Conservation (phyloP, 2,888 invertebrate species). For the Philaethria dido region DNA sequence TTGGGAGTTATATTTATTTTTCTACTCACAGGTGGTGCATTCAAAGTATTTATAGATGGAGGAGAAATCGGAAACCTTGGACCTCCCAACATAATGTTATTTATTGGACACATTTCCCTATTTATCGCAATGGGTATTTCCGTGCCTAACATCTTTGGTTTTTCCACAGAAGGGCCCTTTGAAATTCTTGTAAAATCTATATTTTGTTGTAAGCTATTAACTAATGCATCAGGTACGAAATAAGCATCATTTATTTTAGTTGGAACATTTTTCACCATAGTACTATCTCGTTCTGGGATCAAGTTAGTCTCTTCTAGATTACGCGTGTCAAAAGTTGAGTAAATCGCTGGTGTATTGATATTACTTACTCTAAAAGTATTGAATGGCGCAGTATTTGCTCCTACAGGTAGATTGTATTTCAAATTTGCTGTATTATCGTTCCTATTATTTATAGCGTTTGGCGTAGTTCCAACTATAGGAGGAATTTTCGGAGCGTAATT, state of each 20-base stretch:
- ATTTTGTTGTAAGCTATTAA: background rate
- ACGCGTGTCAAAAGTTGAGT: background rate
- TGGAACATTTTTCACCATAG: background rate
- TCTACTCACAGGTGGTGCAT: background rate
- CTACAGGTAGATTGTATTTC: background rate
- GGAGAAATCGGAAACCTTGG: background rate
- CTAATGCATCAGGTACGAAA: background rate
- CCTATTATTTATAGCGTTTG: background rate
- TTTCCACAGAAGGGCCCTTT: background rate
- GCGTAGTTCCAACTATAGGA: background rate
- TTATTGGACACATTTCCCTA: background rate
- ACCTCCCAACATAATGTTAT: background rate
- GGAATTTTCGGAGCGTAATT: background rate
- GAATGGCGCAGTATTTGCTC: background rate
- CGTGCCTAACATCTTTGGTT: background rate
- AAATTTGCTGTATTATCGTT: constrained; percentile 3
- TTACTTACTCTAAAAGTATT: constrained; percentile 4
- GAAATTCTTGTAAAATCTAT: background rate
- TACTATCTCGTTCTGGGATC: background rate
- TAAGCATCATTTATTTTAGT: background rate
- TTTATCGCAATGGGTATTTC: background rate
- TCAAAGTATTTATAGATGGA: constrained; percentile 1
- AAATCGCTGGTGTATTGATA: constrained; percentile 2
- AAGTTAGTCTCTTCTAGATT: background rate
- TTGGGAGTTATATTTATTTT: background rate